These are phyloP conservation scores for Scrobipalpa atriplicella DNA, from an alignment of 2,888 invertebrate species.

Conservation along the genomic window DNA sequence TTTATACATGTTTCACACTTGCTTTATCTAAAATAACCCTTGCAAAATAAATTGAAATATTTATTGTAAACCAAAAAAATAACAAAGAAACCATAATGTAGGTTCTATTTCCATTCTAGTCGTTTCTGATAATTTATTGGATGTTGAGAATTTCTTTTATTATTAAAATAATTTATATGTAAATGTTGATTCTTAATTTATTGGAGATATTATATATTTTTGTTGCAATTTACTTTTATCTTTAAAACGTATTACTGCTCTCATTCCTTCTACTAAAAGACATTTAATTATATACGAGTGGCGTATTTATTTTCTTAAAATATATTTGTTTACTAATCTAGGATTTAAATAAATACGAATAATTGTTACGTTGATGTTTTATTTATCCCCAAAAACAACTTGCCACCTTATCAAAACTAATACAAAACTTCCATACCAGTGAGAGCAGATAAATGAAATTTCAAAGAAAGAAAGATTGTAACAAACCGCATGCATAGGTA, in stretches of 20 bases:
- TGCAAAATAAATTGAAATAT: not conserved
- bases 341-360: conserved; percentile 6
- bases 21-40: too few relatives aligned
- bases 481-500: too few relatives aligned
- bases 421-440: too few relatives aligned
- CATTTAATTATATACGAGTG: conserved; percentile 51
- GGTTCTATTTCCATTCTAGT: too few relatives aligned
- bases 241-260: conserved; percentile 45
- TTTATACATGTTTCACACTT: too few relatives aligned
- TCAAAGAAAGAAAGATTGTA: too few relatives aligned
- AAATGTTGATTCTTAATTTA: not conserved
- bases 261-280: conserved; percentile 76
- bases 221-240: conserved; percentile 23
- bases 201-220: not conserved
- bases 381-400: not conserved
- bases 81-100: too few relatives aligned
- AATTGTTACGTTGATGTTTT: not conserved
- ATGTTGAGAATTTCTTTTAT: not conserved
- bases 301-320: conserved; percentile 45
- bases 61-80: too few relatives aligned
- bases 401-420: too few relatives aligned
- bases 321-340: conserved; percentile 37
- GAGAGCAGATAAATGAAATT: too few relatives aligned
- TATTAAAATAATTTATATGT: not conserved
- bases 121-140: not conserved